phyloP scores from a whole-genome alignment of 2,888 invertebrate genomes.

The Leptopilina syphax region DNA sequence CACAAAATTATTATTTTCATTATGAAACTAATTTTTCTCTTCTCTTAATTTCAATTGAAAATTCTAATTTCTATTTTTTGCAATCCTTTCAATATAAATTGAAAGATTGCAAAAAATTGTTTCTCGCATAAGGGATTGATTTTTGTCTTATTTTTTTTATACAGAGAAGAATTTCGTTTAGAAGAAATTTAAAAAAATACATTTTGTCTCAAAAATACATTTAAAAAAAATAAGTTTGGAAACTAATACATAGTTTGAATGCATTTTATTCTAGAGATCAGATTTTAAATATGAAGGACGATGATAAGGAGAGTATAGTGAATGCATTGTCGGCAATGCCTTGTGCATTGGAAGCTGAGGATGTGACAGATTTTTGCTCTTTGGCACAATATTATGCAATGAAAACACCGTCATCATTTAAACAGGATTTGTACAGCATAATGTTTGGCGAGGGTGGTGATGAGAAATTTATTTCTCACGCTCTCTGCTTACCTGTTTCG shows the following conservation, averaged over 20 bases:
- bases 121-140: no score
- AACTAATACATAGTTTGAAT: background rate
- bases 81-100: no score
- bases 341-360: slow-evolving; percentile 92
- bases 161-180: no score
- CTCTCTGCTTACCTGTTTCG: slow-evolving; percentile 96
- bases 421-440: slow-evolving; percentile 83
- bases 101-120: no score
- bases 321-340: slow-evolving; percentile 87
- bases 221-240: background rate
- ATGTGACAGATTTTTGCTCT: slow-evolving; percentile 97
- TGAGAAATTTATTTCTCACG: slow-evolving; percentile 85
- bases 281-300: slow-evolving; percentile 86
- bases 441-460: slow-evolving; percentile 80
- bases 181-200: no score
- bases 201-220: no score
- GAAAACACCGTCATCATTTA: slow-evolving; percentile 95
- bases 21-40: no score
- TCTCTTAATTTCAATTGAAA: no score
- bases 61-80: no score
- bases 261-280: slow-evolving; percentile 81
- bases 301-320: slow-evolving; percentile 84
- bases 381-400: slow-evolving; percentile 96
- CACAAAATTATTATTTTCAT: background rate
- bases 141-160: no score